Conservation (phyloP, 2,113 vertebrate species). For the Lathamus discolor region DNA sequence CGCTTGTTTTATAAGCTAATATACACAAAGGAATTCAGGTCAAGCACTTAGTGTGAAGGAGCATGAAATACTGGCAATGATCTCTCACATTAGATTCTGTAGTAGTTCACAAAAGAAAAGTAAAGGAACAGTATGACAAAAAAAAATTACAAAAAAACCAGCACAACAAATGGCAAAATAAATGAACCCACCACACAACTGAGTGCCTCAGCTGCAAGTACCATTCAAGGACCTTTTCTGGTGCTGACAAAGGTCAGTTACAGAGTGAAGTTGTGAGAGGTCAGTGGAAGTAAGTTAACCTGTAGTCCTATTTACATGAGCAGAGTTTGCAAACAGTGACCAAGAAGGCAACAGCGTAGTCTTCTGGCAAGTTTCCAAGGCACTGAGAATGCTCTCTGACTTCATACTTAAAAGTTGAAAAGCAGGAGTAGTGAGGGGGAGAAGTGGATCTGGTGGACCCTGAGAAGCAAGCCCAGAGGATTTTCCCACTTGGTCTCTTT, state of each 20-base stretch:
- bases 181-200: background rate
- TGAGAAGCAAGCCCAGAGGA: background rate
- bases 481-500: background rate
- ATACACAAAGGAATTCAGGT: background rate
- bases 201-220: background rate
- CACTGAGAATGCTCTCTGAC: background rate
- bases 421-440: background rate
- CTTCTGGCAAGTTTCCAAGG: background rate
- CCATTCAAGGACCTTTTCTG: background rate
- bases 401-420: background rate
- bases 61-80: background rate
- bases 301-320: background rate
- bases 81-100: background rate
- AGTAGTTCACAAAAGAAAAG: background rate
- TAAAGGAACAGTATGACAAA: background rate
- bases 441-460: background rate
- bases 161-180: background rate
- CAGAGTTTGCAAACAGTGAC: background rate
- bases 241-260: background rate
- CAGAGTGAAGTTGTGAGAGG: background rate
- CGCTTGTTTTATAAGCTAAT: background rate
- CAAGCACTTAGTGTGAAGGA: background rate
- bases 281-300: background rate
- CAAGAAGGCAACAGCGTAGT: background rate
- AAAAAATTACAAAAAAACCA: background rate